phyloP scores from a whole-genome alignment of 2,797 vertebrate genomes.

The Cetoscarus ocellatus region DNA sequence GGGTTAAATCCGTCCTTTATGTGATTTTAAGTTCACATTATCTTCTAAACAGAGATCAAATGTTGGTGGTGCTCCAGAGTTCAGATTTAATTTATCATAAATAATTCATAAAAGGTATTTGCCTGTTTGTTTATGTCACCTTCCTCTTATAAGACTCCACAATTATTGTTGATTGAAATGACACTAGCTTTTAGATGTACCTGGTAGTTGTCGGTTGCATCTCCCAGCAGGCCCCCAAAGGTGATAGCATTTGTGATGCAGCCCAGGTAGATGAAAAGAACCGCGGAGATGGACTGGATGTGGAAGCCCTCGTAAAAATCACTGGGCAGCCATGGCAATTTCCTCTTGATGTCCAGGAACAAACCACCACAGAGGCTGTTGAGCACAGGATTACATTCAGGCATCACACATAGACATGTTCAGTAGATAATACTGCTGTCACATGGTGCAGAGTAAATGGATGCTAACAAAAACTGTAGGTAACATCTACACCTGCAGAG shows the following conservation, averaged over 20 bases:
- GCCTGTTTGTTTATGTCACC: too few species aligned
- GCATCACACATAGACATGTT: background rate
- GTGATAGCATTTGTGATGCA: constrained; percentile 99
- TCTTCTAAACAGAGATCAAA: too few species aligned
- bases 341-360: constrained; percentile 93
- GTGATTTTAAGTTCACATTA: too few species aligned
- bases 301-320: constrained; percentile 96
- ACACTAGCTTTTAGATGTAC: constrained; percentile 69
- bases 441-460: background rate
- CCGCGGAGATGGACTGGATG: constrained; percentile 96
- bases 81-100: too few species aligned
- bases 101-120: too few species aligned
- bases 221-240: constrained; percentile 95
- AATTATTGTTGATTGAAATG: too few species aligned
- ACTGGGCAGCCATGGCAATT: constrained; percentile 92
- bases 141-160: too few species aligned
- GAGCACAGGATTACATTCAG: constrained; percentile 5
- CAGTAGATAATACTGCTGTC: background rate
- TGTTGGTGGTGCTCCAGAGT: too few species aligned
- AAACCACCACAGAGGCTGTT: constrained; percentile 94
- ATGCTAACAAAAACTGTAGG: background rate
- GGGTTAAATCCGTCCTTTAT: too few species aligned
- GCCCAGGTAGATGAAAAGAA: constrained; percentile 98
- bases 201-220: constrained; percentile 98
- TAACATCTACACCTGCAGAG: background rate